Evolutionary conservation across 1,140 invertebrate genomes (phyloP).

Genomic region (Halesus radiatus): DNA sequence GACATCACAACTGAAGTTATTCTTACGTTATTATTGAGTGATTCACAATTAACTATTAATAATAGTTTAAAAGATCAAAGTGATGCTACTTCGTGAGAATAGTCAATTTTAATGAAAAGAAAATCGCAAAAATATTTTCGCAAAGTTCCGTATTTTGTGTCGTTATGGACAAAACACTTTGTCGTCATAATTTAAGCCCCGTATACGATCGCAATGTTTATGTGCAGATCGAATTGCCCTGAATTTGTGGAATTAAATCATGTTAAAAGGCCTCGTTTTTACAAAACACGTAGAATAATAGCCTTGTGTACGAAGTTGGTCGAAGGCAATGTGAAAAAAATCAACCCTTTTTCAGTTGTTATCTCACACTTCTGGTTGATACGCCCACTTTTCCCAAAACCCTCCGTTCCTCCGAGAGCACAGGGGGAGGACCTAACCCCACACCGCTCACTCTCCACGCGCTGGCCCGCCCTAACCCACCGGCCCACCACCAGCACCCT

Average conservation of each 20-base stretch:
- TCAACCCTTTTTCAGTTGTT: constrained; percentile 20
- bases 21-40: too few relatives aligned
- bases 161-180: neutral
- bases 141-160: neutral
- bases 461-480: neutral
- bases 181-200: neutral
- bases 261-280: constrained; percentile 19
- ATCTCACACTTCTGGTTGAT: constrained; percentile 9
- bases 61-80: too few relatives aligned
- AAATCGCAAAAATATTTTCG: neutral
- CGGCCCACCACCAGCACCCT: neutral
- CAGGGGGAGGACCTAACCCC: neutral
- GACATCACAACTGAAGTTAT: too few relatives aligned
- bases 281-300: constrained; percentile 25
- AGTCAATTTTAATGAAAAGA: neutral
- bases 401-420: too few relatives aligned
- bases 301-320: constrained; percentile 15
- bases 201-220: neutral
- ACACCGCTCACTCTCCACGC: too few relatives aligned
- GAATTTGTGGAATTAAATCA: constrained; percentile 18
- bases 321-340: constrained; percentile 14
- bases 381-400: too few relatives aligned
- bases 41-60: too few relatives aligned
- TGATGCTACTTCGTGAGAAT: too few relatives aligned
- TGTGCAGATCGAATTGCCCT: neutral